A percentile compares a stretch with the other conserved stretches of the same genome.
These are phyloP conservation scores for Cenopis cana DNA, from an alignment of 2,888 invertebrate genomes.

Conservation along the genomic window DNA sequence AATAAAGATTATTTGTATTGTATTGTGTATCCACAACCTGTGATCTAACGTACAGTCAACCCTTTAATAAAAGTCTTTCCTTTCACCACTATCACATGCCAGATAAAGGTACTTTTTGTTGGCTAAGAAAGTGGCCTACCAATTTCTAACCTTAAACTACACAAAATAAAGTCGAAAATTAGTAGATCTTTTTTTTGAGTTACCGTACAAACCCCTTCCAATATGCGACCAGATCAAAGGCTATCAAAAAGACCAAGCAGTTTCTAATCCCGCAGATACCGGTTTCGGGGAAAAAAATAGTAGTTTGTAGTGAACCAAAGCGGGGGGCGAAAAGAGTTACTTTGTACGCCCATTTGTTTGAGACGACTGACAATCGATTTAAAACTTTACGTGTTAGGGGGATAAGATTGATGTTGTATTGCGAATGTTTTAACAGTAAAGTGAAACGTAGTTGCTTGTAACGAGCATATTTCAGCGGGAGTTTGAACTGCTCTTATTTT, in stretches of 20 bases:
- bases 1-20: too few relatives aligned
- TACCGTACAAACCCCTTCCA: neutral
- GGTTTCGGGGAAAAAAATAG: conserved; percentile 18
- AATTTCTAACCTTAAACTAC: too few relatives aligned
- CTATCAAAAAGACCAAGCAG: conserved; percentile 25
- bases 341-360: conserved; percentile 33
- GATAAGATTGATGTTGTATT: conserved; percentile 16
- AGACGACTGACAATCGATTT: conserved; percentile 4
- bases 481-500: conserved; percentile 2
- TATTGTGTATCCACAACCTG: too few relatives aligned
- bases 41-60: too few relatives aligned
- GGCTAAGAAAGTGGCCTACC: too few relatives aligned
- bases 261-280: conserved; percentile 33
- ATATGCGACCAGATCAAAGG: conserved; percentile 28
- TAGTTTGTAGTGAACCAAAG: conserved; percentile 22
- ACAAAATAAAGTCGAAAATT: too few relatives aligned
- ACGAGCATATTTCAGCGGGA: neutral
- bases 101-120: too few relatives aligned
- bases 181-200: too few relatives aligned
- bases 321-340: conserved; percentile 40
- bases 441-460: conserved; percentile 9
- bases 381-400: conserved; percentile 3
- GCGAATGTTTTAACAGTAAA: neutral
- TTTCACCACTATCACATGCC: too few relatives aligned
- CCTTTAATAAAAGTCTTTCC: too few relatives aligned